These are phyloP conservation scores for Aphelinus atriplicis DNA, from an alignment of 1,140 invertebrate species.

Conservation along the genomic window DNA sequence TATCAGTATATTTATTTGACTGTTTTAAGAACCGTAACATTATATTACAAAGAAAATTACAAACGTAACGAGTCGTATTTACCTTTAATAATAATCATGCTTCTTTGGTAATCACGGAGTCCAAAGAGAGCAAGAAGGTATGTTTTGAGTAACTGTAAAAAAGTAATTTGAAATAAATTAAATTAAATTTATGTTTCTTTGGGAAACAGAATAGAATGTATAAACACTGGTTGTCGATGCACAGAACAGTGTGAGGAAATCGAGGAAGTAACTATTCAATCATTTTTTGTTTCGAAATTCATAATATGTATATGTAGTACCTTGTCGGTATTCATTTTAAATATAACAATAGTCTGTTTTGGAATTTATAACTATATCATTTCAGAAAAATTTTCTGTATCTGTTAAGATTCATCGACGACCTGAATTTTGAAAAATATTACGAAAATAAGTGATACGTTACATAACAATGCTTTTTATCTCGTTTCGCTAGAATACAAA, in stretches of 20 bases:
- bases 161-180: too few relatives aligned
- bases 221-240: slow-evolving; percentile 48
- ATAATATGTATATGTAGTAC: too few relatives aligned
- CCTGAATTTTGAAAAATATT: background rate
- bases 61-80: slow-evolving; percentile 56
- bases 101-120: slow-evolving; percentile 54
- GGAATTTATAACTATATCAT: too few relatives aligned
- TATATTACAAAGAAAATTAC: slow-evolving; percentile 47
- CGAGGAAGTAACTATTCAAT: slow-evolving; percentile 15
- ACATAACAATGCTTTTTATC: slow-evolving; percentile 47
- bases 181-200: slow-evolving; percentile 39
- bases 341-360: too few relatives aligned
- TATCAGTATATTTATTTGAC: slow-evolving; percentile 58
- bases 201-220: slow-evolving; percentile 53
- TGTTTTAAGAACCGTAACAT: slow-evolving; percentile 50
- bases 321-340: too few relatives aligned
- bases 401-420: too few relatives aligned
- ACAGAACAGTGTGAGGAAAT: slow-evolving; percentile 43
- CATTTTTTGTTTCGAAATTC: too few relatives aligned
- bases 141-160: slow-evolving; percentile 13
- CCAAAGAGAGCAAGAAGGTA: slow-evolving; percentile 24
- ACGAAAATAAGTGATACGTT: slow-evolving; percentile 22
- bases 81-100: slow-evolving; percentile 51
- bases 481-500: slow-evolving; percentile 40
- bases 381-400: too few relatives aligned